A percentile compares a stretch with the other conserved stretches of the same genome.
Conservation (phyloP, 2,888 invertebrate genomes). For the Cryptops parisi region DNA sequence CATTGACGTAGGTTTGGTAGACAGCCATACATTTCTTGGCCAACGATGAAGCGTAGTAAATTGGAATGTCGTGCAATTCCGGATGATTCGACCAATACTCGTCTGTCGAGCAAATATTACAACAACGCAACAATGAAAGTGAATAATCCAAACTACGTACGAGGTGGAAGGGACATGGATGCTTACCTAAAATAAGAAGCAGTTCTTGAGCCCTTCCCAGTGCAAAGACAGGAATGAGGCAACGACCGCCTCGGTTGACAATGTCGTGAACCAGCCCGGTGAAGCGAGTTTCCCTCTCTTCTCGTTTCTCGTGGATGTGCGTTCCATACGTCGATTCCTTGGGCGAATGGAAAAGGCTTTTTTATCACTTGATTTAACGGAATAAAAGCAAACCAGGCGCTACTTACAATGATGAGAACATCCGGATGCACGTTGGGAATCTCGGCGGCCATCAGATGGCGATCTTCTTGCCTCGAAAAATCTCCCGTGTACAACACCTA, state of each 20-base stretch:
- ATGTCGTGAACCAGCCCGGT: slow-evolving; percentile 89
- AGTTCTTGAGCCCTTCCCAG: slow-evolving; percentile 94
- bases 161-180: too few species aligned
- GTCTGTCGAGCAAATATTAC: slow-evolving; percentile 42
- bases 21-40: slow-evolving; percentile 99
- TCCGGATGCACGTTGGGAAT: slow-evolving; percentile 93
- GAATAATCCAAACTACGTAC: too few species aligned
- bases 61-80: slow-evolving; percentile 94
- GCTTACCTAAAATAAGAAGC: slow-evolving; percentile 68
- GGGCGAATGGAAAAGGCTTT: slow-evolving; percentile 12
- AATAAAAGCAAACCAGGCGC: neutral
- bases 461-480: slow-evolving; percentile 94
- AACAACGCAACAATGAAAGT: neutral
- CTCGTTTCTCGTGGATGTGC: slow-evolving; percentile 95
- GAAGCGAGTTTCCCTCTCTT: slow-evolving; percentile 88
- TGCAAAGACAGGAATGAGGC: slow-evolving; percentile 97
- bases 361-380: neutral
- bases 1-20: slow-evolving; percentile 98
- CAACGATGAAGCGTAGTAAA: slow-evolving; percentile 97
- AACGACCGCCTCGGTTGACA: slow-evolving; percentile 90
- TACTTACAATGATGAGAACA: slow-evolving; percentile 74
- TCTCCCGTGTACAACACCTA: slow-evolving; percentile 86
- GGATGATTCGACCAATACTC: slow-evolving; percentile 98
- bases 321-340: slow-evolving; percentile 98
- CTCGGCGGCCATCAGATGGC: slow-evolving; percentile 99